A percentile compares a stretch with the other conserved stretches of the same genome.
Conservation (phyloP, 2,797 vertebrate genomes). For the Borostomias antarcticus region DNA sequence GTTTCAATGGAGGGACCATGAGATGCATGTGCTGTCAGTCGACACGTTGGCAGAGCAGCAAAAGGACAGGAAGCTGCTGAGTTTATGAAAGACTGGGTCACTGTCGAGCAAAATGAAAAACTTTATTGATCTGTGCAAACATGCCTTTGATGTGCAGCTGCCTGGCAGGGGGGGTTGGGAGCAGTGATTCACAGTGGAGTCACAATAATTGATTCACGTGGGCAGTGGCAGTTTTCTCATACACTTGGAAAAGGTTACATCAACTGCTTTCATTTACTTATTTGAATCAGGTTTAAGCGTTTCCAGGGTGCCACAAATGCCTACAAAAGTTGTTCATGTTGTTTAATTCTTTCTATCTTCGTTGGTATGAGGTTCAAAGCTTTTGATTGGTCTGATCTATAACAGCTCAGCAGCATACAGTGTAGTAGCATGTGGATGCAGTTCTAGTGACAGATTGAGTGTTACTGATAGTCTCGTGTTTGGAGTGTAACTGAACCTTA, state of each 20-base stretch:
- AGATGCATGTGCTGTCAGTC: too few species aligned
- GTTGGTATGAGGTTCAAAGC: not conserved
- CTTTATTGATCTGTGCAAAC: slow-evolving; percentile 13
- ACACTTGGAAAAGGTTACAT: slow-evolving; percentile 1
- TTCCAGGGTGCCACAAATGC: slow-evolving; percentile 3
- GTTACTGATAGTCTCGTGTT: not conserved
- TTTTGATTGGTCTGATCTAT: not conserved
- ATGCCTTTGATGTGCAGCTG: slow-evolving; percentile 14
- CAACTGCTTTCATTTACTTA: not conserved
- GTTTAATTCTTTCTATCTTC: not conserved
- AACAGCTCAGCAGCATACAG: slow-evolving; percentile 8
- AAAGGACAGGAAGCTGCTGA: not conserved
- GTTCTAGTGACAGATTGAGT: slow-evolving; percentile 18
- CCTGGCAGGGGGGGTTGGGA: slow-evolving; percentile 9
- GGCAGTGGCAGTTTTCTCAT: slow-evolving; percentile 5
- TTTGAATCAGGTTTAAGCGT: not conserved
- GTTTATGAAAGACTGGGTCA: not conserved
- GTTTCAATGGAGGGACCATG: too few species aligned
- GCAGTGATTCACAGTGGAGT: slow-evolving; percentile 15
- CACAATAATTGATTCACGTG: slow-evolving; percentile 2
- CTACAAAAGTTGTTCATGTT: not conserved
- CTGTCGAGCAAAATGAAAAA: slow-evolving; percentile 5
- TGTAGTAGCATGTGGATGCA: too few species aligned
- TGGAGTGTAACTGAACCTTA: too few species aligned
- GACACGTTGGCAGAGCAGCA: not conserved